Base-by-base conservation (phyloP, 1,140 invertebrate genomes). In the Drosophila lowei region DNA sequence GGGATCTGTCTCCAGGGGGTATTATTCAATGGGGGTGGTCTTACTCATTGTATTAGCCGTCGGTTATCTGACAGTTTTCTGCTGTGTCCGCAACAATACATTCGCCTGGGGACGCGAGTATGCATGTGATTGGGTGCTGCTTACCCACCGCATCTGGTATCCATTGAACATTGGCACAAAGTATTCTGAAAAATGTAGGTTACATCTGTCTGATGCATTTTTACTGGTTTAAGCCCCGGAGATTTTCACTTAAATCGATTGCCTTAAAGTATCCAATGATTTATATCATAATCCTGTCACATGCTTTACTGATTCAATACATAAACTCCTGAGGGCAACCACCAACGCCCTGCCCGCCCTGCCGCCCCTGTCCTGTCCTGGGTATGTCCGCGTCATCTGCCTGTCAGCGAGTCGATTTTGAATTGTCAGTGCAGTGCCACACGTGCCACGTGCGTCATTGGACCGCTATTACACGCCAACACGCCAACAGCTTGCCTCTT, bases 231-330 rank as follows among this genome's bases (percentile, higher is more conserved):
- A 38, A 38, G 56, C 59, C 41, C 34, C 44, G 9, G 3, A 38
- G 34, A 38, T 38, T 38, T 38, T 38, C 9, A 38, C 50, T 65
- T 60, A 47, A 72, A 80, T 75, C 72, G 76, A 80, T 80, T 58
- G 58, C 53, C 62, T 59, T 68, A 72, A 77, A 79, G 64, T 73
- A 57, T 75, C 59, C 72, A 79, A 70, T 85, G 80, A 81, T 81
- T 86, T 85, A 81, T 89, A 74, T 85, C 88, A 70, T 89, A 90
- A 89, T 77, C 80, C 78, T 86, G 78, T 81, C 86, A 81, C 76
- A 74, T 57, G 75, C 74, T 76, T 76, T 65, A 70, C 61, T 72
- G 75, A 81, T 90, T 89, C 76, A 85, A 85, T 86, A 77, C 81
- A 81, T 79, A 81, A 81, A 77, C 73, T 77, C 56, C 56, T 49